Base-by-base conservation (phyloP, 2,888 invertebrate species). In the Scaeva pyrastri region DNA sequence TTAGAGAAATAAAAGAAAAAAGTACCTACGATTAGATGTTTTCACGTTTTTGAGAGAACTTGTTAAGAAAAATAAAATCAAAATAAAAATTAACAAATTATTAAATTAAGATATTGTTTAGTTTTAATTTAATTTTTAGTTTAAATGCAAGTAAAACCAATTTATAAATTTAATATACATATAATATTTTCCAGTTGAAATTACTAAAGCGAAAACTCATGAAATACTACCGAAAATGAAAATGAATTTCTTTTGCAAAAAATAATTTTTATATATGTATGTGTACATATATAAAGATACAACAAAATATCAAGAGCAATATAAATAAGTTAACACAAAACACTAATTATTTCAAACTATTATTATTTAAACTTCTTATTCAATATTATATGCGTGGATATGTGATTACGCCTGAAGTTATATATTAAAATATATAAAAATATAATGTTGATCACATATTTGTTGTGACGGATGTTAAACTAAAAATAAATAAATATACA, bases 11-110 rank as follows among this genome's bases (percentile, higher is more conserved):
- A 86, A 82, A 85, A 75, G 66, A 81, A 86, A 58, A 86, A 82
- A 78, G 86, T 86, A 86, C 86, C 86, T 86, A 78, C 58, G 70
- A 66, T 62, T 73, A 78, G 43, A 84, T 76, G 84, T 82, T 77
- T 82, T 85, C 76, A 70, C 78, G 77, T 81, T 86, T 86, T 86
- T 74, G 82, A 86, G 78, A 70, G 39, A 86, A 86, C 81, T 64
- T 78, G 64, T 86, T 82, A 78, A 52, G 50, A 26, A 77, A 77
- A 62, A 64, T 36, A 58, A 76, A 76, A 68, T 23, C 70, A 70
- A 71, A 62, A 71, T 39, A 71, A 62, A 56, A 56, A 56, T 48
- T 56, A 48, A 73, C 11, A 55, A 64, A 45, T 60, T 72, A 64
- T n/a, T n/a, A n/a, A n/a, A 39, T 73, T 77, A 77, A 73, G 39